Conservation (phyloP, 2,888 invertebrate species). For the Odontothrips loti region DNA sequence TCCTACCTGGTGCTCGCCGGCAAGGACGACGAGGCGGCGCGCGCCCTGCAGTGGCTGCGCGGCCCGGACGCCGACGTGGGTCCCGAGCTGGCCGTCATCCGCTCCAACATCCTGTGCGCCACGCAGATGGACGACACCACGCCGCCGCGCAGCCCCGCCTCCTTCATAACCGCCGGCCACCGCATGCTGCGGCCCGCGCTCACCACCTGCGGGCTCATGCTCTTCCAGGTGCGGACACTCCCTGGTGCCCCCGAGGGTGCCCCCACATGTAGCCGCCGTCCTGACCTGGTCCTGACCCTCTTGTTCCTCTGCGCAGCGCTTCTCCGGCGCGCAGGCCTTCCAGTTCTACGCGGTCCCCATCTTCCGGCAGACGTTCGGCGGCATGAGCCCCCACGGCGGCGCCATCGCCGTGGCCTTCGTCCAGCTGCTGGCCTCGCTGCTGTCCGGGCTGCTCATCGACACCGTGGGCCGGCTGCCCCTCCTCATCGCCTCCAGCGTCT, state of each 20-base stretch:
- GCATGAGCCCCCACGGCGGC: constrained; percentile 76
- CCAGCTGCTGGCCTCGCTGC: constrained; percentile 75
- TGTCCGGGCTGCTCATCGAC: constrained; percentile 78
- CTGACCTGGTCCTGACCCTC: constrained; percentile 53
- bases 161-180: constrained; percentile 33
- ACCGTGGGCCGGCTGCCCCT: constrained; percentile 79
- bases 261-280: constrained; percentile 80
- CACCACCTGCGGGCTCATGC: constrained; percentile 81
- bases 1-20: constrained; percentile 75
- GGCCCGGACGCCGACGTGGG: constrained; percentile 74
- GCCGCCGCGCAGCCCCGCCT: constrained; percentile 35
- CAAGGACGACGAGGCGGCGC: constrained; percentile 64
- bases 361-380: constrained; percentile 76
- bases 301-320: constrained; percentile 32
- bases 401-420: constrained; percentile 82
- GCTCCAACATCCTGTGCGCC: constrained; percentile 61
- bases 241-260: constrained; percentile 77
- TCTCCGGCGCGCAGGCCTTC: constrained; percentile 76
- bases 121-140: not conserved
- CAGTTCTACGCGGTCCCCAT: constrained; percentile 82
- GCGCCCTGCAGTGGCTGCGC: constrained; percentile 75
- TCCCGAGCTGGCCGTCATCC: constrained; percentile 66
- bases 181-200: constrained; percentile 64
- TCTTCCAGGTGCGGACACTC: constrained; percentile 75
- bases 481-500: constrained; percentile 74